Evolutionary conservation across 2,797 vertebrate genomes (phyloP), one percentile per base, ranked within the genome.

Genomic region (Numenius phaeopus): DNA sequence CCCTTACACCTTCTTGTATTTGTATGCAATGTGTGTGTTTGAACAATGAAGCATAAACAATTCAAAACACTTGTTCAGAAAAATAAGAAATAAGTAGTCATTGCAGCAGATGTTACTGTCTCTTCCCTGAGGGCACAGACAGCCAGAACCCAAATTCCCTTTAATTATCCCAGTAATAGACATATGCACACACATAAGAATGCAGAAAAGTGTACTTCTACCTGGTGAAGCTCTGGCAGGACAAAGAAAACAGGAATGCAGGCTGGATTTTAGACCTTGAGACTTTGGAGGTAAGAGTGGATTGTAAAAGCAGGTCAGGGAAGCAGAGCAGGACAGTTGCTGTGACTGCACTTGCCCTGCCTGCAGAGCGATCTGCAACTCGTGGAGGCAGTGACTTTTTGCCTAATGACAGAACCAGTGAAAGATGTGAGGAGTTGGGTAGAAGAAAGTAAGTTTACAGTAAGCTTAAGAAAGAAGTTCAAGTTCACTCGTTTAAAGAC

Each of bases 71-170:
- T 91, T 94, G 81, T 88, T 84, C 75, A 94, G 90, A 87, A 97
- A 96, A 94, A 79, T 80, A 81, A 90, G 96, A 93, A 93, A 47
- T 69, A 59, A 87, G 72, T 82, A 89, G 75, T 89, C 91, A 57
- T 52, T 67, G 75, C 93, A 93, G 46, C 95, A 97, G 97, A 97
- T 98, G 97, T 96, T 97, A 39, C 32, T 57, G 82, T 89, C 90
- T 92, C 57, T 86, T 82, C 89, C 97, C 95, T 5, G 34, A 95
- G 97, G 96, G 94, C 71, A 40, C 87, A 93, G 94, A 76, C 83
- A 93, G 89, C 93, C 87, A 94, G 93, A 96, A 86, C 90, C 83
- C 83, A 39, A 93, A 83, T 90, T 92, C 75, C 78, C 90, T 89
- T 62, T 95, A 84, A 95, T 87, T 93, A 94, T 88, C 62, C 37